Evolutionary conservation across 2,888 invertebrate species (phyloP).

Genomic region (Sphaerophoria rueppellii): DNA sequence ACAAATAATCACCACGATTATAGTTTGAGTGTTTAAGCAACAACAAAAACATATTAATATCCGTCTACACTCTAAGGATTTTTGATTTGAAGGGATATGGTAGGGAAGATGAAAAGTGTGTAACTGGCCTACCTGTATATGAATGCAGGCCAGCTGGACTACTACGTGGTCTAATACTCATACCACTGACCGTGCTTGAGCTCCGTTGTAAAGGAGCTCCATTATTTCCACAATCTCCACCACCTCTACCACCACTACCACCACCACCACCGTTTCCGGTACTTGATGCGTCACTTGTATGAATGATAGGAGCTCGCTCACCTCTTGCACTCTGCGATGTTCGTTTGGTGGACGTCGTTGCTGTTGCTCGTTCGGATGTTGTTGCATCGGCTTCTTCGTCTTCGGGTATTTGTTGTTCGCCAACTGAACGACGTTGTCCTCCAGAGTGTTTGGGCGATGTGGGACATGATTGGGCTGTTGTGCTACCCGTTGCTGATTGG

Average conservation of each 20-base stretch:
- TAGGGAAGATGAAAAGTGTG: constrained; percentile 46
- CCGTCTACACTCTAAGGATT: no score
- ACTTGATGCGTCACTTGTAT: constrained; percentile 74
- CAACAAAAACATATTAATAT: neutral
- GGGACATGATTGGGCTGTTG: constrained; percentile 81
- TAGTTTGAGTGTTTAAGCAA: neutral
- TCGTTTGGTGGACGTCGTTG: constrained; percentile 45
- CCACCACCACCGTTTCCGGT: constrained; percentile 65
- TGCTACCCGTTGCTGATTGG: constrained; percentile 71
- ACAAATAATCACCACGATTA: constrained; percentile 32
- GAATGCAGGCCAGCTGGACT: constrained; percentile 91
- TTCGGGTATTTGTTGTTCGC: constrained; percentile 80
- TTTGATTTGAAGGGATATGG: constrained; percentile 5
- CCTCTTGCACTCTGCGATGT: constrained; percentile 57
- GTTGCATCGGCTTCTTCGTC: constrained; percentile 78
- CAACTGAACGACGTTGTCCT: constrained; percentile 80
- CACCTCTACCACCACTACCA: constrained; percentile 11
- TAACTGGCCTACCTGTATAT: constrained; percentile 84
- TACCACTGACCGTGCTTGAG: constrained; percentile 81
- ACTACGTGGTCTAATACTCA: constrained; percentile 86
- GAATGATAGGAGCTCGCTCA: constrained; percentile 36
- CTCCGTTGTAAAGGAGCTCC: constrained; percentile 78
- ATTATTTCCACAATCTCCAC: constrained; percentile 45
- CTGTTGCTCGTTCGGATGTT: constrained; percentile 46
- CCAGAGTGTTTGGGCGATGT: constrained; percentile 81